Conservation (phyloP, 2,888 invertebrate genomes). For the Epirrhoe tristata region DNA sequence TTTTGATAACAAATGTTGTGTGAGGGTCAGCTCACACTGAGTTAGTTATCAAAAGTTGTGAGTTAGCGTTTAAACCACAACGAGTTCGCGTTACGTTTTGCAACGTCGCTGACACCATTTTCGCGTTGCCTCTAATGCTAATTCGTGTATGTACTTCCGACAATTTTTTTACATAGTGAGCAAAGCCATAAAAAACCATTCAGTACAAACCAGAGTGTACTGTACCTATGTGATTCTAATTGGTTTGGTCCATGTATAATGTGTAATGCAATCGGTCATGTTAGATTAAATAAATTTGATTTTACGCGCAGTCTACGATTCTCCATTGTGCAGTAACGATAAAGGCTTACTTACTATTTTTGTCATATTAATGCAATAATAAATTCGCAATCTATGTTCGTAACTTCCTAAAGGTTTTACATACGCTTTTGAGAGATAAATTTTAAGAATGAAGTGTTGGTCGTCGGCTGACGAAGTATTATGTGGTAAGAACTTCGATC, state of each 20-base stretch:
- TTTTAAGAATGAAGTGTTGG: background rate
- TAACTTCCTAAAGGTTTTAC: no score
- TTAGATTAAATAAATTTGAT: background rate
- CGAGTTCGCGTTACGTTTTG: no score
- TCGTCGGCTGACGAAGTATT: background rate
- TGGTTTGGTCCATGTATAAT: background rate
- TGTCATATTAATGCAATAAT: background rate
- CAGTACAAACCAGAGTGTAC: background rate
- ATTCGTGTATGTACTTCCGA: no score
- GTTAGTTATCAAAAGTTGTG: no score
- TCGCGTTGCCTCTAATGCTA: no score
- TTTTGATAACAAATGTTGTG: background rate
- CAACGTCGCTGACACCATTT: no score
- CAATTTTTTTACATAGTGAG: no score
- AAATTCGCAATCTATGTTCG: background rate
- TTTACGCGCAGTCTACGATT: background rate
- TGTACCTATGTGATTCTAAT: background rate
- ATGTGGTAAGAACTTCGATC: background rate
- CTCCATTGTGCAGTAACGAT: background rate
- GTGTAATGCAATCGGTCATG: background rate
- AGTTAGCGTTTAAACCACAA: no score
- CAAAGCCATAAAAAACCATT: no score
- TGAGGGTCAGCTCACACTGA: no score
- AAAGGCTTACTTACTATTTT: no score
- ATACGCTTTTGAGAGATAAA: background rate